Conservation (phyloP, 2,797 vertebrate species). For the Pseudomugil gertrudae region DNA sequence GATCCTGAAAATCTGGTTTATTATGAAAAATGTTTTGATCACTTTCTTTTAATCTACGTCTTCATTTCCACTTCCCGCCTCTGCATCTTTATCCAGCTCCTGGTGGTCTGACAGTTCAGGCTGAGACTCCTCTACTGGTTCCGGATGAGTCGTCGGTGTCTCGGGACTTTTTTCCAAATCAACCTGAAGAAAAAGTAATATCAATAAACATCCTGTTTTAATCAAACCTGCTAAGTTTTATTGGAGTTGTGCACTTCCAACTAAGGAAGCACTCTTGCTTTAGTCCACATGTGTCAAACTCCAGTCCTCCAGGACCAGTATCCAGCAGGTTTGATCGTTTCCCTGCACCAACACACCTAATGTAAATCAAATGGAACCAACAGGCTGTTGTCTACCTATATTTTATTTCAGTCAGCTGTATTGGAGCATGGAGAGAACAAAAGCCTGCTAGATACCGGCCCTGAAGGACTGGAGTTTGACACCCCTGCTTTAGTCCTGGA, state of each 20-base stretch:
- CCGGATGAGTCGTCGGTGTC: conserved; percentile 40
- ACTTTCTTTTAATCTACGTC: conserved; percentile 45
- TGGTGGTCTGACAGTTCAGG: conserved; percentile 42
- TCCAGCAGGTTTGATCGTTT: too few species aligned
- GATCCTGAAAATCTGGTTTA: background rate
- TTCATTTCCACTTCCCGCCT: conserved; percentile 39
- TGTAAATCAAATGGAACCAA: too few species aligned
- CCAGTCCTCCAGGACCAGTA: too few species aligned
- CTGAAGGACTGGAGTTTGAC: too few species aligned
- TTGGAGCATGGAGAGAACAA: too few species aligned
- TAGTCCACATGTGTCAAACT: too few species aligned
- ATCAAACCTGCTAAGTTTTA: background rate
- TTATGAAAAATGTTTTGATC: conserved; percentile 21
- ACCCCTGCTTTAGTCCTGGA: too few species aligned
- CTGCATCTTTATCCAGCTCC: conserved; percentile 31
- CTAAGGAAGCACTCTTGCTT: too few species aligned
- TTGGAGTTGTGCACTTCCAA: background rate
- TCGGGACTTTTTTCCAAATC: conserved; percentile 35
- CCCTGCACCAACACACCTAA: too few species aligned
- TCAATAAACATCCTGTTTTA: background rate
- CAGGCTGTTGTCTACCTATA: too few species aligned
- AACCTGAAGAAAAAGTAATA: conserved; percentile 41
- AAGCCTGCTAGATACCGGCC: too few species aligned
- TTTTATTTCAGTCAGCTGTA: too few species aligned
- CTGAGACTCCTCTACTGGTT: conserved; percentile 61